These are phyloP conservation scores for Agriopis aurantiaria DNA, from an alignment of 2,888 invertebrate species.

Conservation along the genomic window DNA sequence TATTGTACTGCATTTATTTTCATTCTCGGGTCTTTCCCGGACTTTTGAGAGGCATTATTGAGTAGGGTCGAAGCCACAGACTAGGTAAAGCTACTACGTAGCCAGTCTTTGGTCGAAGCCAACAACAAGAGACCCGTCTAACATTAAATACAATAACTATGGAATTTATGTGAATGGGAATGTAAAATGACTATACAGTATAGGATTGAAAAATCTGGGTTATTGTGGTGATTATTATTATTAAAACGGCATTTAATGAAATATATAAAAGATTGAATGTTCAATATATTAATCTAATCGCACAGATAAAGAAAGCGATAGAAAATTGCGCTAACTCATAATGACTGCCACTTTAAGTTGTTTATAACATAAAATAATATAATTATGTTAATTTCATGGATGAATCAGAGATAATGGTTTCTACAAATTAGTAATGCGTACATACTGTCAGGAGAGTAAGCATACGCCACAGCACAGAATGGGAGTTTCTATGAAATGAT, in stretches of 20 bases:
- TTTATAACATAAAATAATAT: not conserved
- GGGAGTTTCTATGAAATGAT: not conserved
- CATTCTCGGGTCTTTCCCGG: too few relatives aligned
- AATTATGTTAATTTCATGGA: not conserved
- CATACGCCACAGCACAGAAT: not conserved
- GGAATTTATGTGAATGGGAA: too few relatives aligned
- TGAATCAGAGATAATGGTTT: constrained; percentile 30
- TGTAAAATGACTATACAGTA: too few relatives aligned
- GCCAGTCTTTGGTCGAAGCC: too few relatives aligned
- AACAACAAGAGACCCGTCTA: too few relatives aligned
- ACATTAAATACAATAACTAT: too few relatives aligned
- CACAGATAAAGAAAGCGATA: constrained; percentile 3
- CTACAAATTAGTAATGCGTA: constrained; percentile 16
- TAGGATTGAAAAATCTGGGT: too few relatives aligned
- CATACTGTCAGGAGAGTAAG: constrained; percentile 13
- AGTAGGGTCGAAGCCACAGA: too few relatives aligned
- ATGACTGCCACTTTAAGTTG: not conserved
- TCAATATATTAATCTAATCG: constrained; percentile 2
- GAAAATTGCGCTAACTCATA: not conserved
- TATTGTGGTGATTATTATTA: not conserved
- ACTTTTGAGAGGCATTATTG: too few relatives aligned
- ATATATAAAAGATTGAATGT: not conserved
- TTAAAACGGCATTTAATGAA: not conserved
- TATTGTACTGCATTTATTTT: too few relatives aligned
- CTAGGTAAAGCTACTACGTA: too few relatives aligned